Evolutionary conservation across 2,113 vertebrate genomes (phyloP), one percentile per base, ranked within the genome.

Genomic region (Prolemur simus): DNA sequence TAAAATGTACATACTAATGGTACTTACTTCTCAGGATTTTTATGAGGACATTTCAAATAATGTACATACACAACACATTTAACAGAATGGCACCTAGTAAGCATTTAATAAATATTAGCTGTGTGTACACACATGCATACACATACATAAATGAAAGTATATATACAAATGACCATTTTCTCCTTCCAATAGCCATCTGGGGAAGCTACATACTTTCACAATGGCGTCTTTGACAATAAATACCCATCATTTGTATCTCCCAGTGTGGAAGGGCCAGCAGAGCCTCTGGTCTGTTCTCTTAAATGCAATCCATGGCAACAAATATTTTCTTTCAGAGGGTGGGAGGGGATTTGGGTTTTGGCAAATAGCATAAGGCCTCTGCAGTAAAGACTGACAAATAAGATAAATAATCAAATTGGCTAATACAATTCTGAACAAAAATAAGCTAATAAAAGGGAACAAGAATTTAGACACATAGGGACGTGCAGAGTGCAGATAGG

Each of bases 311-410:
- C 45, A 88, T 82, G 34, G 3, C 10, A 81, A 37, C 58, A 80
- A 85, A 91, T 85, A 37, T 91, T 89, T 92, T 64, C 23, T 92
- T 97, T 94, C 42, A 58, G 47, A 64, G 68, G 73, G 27, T 86
- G 37, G 84, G 68, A 82, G 56, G 25, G 32, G 21, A 54, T 73
- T 95, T 94, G n/a, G 37, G 25, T 83, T 92, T 97, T 87, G n/a
- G 60, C 90, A 92, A 90, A 54, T 32, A 68, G 68, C 8, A 1
- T 39, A 45, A 45, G 29, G 87, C 13, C 58, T 89, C 58, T 71
- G 52, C 89, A 87, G 32, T 84, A 39, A 86, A 92, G 71, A 66
- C 25, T 74, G 68, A 87, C 37, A 58, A 52, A 52, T 66, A 94
- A 37, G 54, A 66, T 18, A 68, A 68, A 73, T 69, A 94, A 71